Conservation (phyloP, 1,140 invertebrate species). For the Limonius californicus region DNA sequence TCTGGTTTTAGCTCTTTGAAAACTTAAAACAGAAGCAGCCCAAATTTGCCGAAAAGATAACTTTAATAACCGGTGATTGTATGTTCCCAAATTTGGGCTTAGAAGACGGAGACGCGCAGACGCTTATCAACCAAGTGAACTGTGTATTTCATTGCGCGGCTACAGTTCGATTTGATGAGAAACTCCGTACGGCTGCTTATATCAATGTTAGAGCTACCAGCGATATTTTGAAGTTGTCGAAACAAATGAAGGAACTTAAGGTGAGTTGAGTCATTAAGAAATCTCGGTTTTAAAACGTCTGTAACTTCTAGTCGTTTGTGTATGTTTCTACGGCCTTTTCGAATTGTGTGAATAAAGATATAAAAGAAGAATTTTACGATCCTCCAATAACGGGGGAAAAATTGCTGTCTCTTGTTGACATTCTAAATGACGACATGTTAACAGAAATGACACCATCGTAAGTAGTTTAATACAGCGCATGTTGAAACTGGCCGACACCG, state of each 20-base stretch:
- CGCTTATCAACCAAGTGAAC: slow-evolving; percentile 58
- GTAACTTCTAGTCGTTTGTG: slow-evolving; percentile 36
- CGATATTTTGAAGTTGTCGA: slow-evolving; percentile 60
- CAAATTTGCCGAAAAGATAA: slow-evolving; percentile 64
- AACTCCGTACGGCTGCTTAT: slow-evolving; percentile 58
- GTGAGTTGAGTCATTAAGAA: slow-evolving; percentile 50
- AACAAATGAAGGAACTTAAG: slow-evolving; percentile 63
- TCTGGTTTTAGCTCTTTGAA: slow-evolving; percentile 35
- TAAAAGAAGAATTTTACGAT: slow-evolving; percentile 45
- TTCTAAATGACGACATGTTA: slow-evolving; percentile 46
- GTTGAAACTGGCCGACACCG: too few relatives aligned
- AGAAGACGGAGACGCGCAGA: slow-evolving; percentile 54
- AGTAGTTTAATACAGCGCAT: slow-evolving; percentile 19
- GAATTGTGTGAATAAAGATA: slow-evolving; percentile 45
- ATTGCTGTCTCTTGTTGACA: slow-evolving; percentile 46
- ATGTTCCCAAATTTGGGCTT: slow-evolving; percentile 59
- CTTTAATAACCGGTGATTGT: slow-evolving; percentile 62
- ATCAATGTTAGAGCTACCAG: slow-evolving; percentile 68
- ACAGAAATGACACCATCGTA: slow-evolving; percentile 47
- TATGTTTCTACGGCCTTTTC: slow-evolving; percentile 56
- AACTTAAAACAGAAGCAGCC: slow-evolving; percentile 43
- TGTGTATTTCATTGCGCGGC: slow-evolving; percentile 61
- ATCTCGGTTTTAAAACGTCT: slow-evolving; percentile 1
- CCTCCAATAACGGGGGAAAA: slow-evolving; percentile 49
- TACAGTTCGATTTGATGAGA: slow-evolving; percentile 68